Evolutionary conservation across 2,888 invertebrate species (phyloP).

Genomic region (Agonopterix arenella): DNA sequence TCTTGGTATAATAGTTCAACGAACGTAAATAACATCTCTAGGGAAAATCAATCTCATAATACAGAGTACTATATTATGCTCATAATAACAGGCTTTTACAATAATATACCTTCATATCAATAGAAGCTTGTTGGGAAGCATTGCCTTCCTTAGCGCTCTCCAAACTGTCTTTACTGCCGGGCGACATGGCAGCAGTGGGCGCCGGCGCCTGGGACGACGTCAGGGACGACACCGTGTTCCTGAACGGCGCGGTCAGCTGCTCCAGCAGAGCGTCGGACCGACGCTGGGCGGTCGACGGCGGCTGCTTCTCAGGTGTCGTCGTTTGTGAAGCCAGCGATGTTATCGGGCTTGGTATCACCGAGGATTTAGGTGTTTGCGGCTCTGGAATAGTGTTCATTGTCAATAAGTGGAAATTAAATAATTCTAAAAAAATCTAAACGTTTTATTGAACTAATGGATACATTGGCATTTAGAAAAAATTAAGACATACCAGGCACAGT

Average conservation of each 20-base stretch:
- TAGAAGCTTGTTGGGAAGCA: conserved; percentile 42
- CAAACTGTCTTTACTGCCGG: conserved; percentile 56
- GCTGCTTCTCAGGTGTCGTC: conserved; percentile 48
- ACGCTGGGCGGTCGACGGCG: conserved; percentile 55
- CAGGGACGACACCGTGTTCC: conserved; percentile 45
- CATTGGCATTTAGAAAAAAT: neutral
- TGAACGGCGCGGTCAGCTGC: conserved; percentile 60
- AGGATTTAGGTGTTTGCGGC: conserved; percentile 53
- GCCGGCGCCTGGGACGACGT: conserved; percentile 34
- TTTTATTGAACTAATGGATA: too few relatives aligned
- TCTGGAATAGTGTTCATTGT: conserved; percentile 24
- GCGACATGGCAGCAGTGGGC: conserved; percentile 34
- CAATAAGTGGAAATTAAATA: too few relatives aligned
- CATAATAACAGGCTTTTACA: too few relatives aligned
- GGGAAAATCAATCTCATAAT: too few relatives aligned
- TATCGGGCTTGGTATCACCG: conserved; percentile 58
- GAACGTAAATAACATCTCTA: too few relatives aligned
- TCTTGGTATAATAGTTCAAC: too few relatives aligned
- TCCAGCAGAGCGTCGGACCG: conserved; percentile 65
- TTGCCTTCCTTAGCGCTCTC: conserved; percentile 51
- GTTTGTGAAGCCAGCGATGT: conserved; percentile 59
- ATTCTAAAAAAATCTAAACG: too few relatives aligned
- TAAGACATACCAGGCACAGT: conserved; percentile 48
- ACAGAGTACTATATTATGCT: too few relatives aligned
- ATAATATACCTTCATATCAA: conserved; percentile 61